A percentile compares a stretch with the other conserved stretches of the same genome.
Evolutionary conservation across 1,140 invertebrate species (phyloP).

Genomic region (Lysiphlebus fabarum): DNA sequence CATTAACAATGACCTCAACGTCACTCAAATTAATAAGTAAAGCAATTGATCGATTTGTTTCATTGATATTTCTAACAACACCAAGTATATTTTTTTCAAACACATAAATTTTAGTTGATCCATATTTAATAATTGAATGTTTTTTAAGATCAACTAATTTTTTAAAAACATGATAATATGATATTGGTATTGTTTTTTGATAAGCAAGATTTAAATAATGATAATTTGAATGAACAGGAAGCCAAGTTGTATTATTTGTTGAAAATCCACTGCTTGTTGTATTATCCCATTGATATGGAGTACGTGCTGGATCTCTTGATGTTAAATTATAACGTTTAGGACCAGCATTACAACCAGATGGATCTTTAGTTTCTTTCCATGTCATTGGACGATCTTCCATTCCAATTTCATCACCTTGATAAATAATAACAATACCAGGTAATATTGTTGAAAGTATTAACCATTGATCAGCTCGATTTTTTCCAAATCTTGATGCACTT

Average conservation of each 20-base stretch:
- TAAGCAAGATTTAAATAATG: conserved; percentile 55
- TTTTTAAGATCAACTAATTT: conserved; percentile 48
- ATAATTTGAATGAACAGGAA: conserved; percentile 60
- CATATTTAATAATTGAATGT: conserved; percentile 41
- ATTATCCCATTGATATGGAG: conserved; percentile 76
- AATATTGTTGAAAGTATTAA: conserved; percentile 63
- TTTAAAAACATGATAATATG: conserved; percentile 58
- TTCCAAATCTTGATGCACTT: conserved; percentile 62
- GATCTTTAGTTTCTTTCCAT: conserved; percentile 50
- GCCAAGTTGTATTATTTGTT: conserved; percentile 54
- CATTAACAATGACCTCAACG: conserved; percentile 21
- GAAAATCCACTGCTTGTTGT: conserved; percentile 64
- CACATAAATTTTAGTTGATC: conserved; percentile 39
- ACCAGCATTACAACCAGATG: conserved; percentile 48
- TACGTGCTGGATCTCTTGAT: conserved; percentile 64
- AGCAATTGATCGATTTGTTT: neutral
- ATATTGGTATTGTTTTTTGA: conserved; percentile 41
- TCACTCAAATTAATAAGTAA: conserved; percentile 35
- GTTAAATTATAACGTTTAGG: conserved; percentile 39
- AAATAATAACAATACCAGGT: conserved; percentile 66
- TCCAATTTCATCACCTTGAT: conserved; percentile 76
- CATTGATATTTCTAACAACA: conserved; percentile 24
- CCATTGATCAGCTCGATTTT: conserved; percentile 62
- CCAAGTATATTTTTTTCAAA: conserved; percentile 45
- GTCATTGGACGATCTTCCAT: conserved; percentile 67